phyloP scores from a whole-genome alignment of 2,797 vertebrate species.

The Benthosema pterotum region DNA sequence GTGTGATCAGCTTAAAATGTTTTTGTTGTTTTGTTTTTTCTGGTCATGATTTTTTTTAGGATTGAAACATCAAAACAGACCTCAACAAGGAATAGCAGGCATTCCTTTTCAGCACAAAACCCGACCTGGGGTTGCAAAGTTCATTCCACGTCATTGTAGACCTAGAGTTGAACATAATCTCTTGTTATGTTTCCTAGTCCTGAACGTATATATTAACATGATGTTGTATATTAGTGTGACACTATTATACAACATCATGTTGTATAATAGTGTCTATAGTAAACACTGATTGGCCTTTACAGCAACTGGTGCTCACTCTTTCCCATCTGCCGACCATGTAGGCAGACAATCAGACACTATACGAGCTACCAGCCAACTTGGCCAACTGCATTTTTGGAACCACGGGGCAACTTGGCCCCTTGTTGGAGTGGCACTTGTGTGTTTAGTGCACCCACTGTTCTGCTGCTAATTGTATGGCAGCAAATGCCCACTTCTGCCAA shows the following conservation, averaged over 20 bases:
- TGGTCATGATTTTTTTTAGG: neutral
- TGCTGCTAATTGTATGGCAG: conserved; percentile 48
- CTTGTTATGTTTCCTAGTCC: conserved; percentile 9
- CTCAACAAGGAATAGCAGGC: neutral
- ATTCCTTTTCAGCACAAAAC: neutral
- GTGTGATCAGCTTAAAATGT: too few species aligned
- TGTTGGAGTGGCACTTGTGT: conserved; percentile 52
- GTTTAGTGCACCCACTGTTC: conserved; percentile 43
- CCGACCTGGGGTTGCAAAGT: neutral
- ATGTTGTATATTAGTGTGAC: conserved; percentile 31
- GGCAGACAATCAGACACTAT: conserved; percentile 50
- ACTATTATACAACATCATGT: conserved; percentile 27
- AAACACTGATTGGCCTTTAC: conserved; percentile 36
- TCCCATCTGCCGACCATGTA: conserved; percentile 54
- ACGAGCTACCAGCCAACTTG: conserved; percentile 45
- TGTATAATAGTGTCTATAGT: conserved; percentile 29
- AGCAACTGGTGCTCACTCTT: conserved; percentile 40
- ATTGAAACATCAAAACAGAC: neutral
- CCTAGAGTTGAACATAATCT: conserved; percentile 21
- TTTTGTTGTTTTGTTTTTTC: too few species aligned
- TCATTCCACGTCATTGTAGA: neutral
- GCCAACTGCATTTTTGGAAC: conserved; percentile 36
- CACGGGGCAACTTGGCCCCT: conserved; percentile 51
- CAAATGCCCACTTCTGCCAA: conserved; percentile 37
- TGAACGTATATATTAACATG: conserved; percentile 24